Conservation (phyloP, 2,113 vertebrate species). For the Prunella fulvescens region DNA sequence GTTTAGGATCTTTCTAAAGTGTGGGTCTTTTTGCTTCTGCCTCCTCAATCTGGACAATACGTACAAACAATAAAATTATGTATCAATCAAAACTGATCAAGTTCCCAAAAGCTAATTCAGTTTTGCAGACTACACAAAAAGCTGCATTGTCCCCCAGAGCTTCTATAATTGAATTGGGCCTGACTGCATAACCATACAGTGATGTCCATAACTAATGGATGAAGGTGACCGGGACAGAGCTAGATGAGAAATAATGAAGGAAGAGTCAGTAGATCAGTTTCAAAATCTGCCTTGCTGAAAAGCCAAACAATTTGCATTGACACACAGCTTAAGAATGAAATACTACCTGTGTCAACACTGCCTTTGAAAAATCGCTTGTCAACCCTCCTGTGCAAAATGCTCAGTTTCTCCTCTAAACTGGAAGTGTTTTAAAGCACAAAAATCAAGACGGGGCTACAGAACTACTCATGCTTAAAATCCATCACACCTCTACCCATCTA, state of each 20-base stretch:
- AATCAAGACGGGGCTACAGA: neutral
- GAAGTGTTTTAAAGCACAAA: neutral
- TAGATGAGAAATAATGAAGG: neutral
- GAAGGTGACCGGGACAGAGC: neutral
- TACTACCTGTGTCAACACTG: neutral
- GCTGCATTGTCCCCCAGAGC: neutral
- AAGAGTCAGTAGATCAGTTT: neutral
- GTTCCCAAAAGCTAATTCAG: neutral
- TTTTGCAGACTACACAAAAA: neutral
- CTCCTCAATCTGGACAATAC: neutral
- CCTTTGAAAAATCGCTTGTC: neutral
- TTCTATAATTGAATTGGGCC: neutral
- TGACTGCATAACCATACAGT: neutral
- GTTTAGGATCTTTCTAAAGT: neutral
- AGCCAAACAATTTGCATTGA: neutral
- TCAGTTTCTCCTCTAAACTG: neutral
- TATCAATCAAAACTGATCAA: neutral
- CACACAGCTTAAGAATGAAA: neutral
- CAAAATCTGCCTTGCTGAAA: neutral
- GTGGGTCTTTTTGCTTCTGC: neutral
- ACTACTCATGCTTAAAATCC: neutral
- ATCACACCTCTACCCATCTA: rapidly evolving
- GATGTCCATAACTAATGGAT: neutral
- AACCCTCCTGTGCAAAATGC: neutral
- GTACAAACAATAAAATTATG: neutral